These are phyloP conservation scores for Eristalinus sepulchralis DNA, from an alignment of 2,888 invertebrate species.

Conservation along the genomic window DNA sequence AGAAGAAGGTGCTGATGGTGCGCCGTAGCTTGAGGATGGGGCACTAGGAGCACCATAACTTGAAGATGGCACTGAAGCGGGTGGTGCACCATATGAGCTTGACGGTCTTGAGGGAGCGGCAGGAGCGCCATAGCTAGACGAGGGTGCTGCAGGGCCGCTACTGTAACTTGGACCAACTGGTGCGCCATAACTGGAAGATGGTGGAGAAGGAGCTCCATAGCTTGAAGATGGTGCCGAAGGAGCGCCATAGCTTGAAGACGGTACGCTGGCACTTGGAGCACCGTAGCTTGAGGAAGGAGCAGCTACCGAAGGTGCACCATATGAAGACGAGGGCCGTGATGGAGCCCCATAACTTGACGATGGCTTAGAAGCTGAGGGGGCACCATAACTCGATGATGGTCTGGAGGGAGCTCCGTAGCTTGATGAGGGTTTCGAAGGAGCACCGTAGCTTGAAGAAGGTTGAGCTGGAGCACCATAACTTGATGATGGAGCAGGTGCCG, in stretches of 20 bases:
- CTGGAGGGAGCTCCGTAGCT: constrained; percentile 77
- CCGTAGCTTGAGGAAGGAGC: constrained; percentile 75
- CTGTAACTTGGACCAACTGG: constrained; percentile 63
- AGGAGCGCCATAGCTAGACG: constrained; percentile 77
- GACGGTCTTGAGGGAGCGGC: constrained; percentile 81
- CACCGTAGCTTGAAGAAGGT: constrained; percentile 49
- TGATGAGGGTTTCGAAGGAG: constrained; percentile 52
- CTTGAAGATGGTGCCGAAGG: constrained; percentile 75
- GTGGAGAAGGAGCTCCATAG: constrained; percentile 68
- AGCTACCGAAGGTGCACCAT: constrained; percentile 78
- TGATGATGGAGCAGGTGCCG: constrained; percentile 76
- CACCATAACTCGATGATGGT: constrained; percentile 78
- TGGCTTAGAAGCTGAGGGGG: constrained; percentile 72
- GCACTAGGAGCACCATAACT: constrained; percentile 77
- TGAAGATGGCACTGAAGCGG: constrained; percentile 76
- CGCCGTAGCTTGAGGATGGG: constrained; percentile 82
- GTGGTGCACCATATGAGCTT: constrained; percentile 81
- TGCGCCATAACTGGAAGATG: constrained; percentile 57
- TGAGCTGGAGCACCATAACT: constrained; percentile 78
- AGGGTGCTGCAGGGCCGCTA: constrained; percentile 63
- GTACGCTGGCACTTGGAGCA: constrained; percentile 76
- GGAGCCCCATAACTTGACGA: constrained; percentile 78
- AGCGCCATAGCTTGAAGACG: constrained; percentile 76
- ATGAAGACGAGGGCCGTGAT: constrained; percentile 81
- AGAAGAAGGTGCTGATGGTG: constrained; percentile 75